Base-by-base conservation (phyloP, 2,888 invertebrate genomes). In the Apamea epomidion region DNA sequence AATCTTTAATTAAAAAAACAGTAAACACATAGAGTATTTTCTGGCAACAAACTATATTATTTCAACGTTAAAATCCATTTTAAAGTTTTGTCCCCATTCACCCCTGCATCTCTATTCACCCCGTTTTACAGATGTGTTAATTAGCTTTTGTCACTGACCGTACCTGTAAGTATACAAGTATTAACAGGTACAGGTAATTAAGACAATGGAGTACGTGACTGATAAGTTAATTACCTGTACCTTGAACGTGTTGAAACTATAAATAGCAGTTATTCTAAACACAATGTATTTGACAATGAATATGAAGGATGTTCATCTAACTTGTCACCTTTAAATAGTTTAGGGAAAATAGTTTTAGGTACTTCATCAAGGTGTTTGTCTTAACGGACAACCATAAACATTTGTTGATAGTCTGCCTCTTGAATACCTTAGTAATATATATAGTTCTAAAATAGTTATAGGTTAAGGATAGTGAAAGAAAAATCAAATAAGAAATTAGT, bases 191-290 rank as follows among this genome's bases (percentile, higher is more conserved):
- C 68, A 29, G 10, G 18, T 70, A 48, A 70, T 69, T 69, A 45
- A 51, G 4, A 65, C 16, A 42, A 48, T n/a, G 10, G 12, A 29
- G 25, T 62, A 81, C 86, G 84, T 84, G 81, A 54, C 82, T 18
- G 75, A 85, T 76, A 73, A 60, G 14, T 32, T 45, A 60, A 10
- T 32, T 45, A 58, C 51, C 42, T 29, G 29, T 48, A 62, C 45
- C 74, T 81, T 68, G 82, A 67, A 84, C 84, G 84, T 84, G 84
- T 75, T 72, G 0, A 37, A 78, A 78, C 18, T 84, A 69, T 72
- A 84, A 86, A 86, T 18, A 69, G 3, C n/a, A 76, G 0, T 48
- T 76, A 81, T 74, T 86, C 74, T 71, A 42, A 68, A 65, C 71
- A 74, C 67, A 45, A 29, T 68, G 72, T 45, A 32, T 69, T 51